A percentile compares a stretch with the other conserved stretches of the same genome.
Conservation (phyloP, 1,140 invertebrate species). For the Sitodiplosis mosellana region DNA sequence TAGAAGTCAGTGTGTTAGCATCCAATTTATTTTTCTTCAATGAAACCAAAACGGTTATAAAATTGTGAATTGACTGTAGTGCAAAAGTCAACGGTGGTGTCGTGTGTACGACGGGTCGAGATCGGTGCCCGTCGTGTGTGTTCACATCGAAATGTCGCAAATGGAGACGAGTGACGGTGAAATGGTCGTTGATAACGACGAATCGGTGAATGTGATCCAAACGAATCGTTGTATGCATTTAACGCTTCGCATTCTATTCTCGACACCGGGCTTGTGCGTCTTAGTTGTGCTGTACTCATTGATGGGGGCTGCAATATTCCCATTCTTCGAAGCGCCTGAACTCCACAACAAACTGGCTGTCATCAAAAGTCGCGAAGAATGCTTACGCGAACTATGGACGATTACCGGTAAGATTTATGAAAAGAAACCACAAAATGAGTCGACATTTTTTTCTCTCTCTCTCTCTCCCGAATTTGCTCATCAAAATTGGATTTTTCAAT, state of each 20-base stretch:
- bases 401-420: slow-evolving; percentile 20
- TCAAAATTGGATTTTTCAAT: too few relatives aligned
- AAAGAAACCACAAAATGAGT: not conserved
- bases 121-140: too few relatives aligned
- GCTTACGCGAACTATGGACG: slow-evolving; percentile 25
- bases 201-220: too few relatives aligned
- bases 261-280: slow-evolving; percentile 21
- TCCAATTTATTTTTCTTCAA: too few relatives aligned
- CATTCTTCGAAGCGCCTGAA: slow-evolving; percentile 22
- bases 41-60: too few relatives aligned
- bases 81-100: too few relatives aligned
- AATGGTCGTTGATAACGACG: too few relatives aligned
- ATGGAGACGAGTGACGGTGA: too few relatives aligned
- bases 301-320: slow-evolving; percentile 25
- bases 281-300: slow-evolving; percentile 22
- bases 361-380: slow-evolving; percentile 24
- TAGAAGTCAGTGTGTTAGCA: too few relatives aligned
- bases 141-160: too few relatives aligned
- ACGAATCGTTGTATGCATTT: slow-evolving; percentile 11
- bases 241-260: slow-evolving; percentile 18
- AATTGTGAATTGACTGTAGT: too few relatives aligned
- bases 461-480: not conserved
- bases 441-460: not conserved
- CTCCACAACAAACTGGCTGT: slow-evolving; percentile 20
- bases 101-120: too few relatives aligned